These are phyloP conservation scores for Cyrtodaria siliqua DNA, from an alignment of 2,888 invertebrate species.

Conservation along the genomic window DNA sequence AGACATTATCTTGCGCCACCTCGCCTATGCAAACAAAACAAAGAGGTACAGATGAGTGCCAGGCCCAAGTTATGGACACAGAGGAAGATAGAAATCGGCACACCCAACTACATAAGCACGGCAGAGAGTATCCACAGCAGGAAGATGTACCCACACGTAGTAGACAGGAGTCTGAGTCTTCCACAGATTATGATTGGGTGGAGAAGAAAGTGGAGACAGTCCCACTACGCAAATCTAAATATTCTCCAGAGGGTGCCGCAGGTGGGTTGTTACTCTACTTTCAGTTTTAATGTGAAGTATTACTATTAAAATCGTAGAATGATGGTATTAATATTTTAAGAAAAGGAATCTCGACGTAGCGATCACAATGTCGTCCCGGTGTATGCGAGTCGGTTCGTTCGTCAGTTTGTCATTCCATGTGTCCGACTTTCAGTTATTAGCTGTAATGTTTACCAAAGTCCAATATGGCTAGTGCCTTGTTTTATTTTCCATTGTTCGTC, in stretches of 20 bases:
- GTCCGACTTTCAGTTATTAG: too few species aligned
- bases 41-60: slow-evolving; percentile 76
- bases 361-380: too few species aligned
- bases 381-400: too few species aligned
- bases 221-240: slow-evolving; percentile 15
- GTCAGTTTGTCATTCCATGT: too few species aligned
- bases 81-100: slow-evolving; percentile 24
- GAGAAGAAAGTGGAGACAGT: slow-evolving; percentile 82
- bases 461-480: too few species aligned
- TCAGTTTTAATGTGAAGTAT: too few species aligned
- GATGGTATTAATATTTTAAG: too few species aligned
- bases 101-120: slow-evolving; percentile 33
- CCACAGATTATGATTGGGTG: slow-evolving; percentile 84
- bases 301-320: too few species aligned
- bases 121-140: slow-evolving; percentile 18
- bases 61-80: slow-evolving; percentile 59
- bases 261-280: too few species aligned
- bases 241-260: slow-evolving; percentile 87
- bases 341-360: too few species aligned
- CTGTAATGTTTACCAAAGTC: too few species aligned
- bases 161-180: slow-evolving; percentile 53
- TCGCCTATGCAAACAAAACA: slow-evolving; percentile 34
- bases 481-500: too few species aligned
- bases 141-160: slow-evolving; percentile 26
- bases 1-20: slow-evolving; percentile 45